Percentiles rank a stretch among this genome's conserved stretches.
Evolutionary conservation across 1,140 invertebrate species (phyloP).

Genomic region (Drosophila subobscura): DNA sequence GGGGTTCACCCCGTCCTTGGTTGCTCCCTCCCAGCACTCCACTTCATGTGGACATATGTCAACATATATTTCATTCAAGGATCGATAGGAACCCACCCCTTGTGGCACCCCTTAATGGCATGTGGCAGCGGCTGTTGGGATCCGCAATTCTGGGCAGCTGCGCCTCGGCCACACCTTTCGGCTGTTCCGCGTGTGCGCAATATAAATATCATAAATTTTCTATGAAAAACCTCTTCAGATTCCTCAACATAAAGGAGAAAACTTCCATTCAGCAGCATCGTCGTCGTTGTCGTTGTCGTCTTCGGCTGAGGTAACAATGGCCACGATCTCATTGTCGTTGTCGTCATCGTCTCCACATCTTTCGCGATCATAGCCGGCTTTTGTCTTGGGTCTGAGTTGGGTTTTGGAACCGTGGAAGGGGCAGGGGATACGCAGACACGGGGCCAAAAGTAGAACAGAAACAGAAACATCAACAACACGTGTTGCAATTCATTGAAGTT

Average conservation of each 20-base stretch:
- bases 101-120: conserved; percentile 50
- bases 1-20: neutral
- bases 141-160: conserved; percentile 67
- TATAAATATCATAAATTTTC: conserved; percentile 70
- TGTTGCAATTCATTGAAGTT: conserved; percentile 78
- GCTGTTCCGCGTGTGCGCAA: conserved; percentile 52
- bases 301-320: conserved; percentile 57
- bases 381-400: conserved; percentile 44
- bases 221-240: conserved; percentile 70
- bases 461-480: conserved; percentile 55
- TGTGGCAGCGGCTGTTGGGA: conserved; percentile 26
- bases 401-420: conserved; percentile 49
- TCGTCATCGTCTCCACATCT: conserved; percentile 57
- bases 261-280: conserved; percentile 62
- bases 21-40: conserved; percentile 13
- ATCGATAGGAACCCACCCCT: conserved; percentile 35
- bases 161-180: conserved; percentile 56
- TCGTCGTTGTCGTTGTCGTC: conserved; percentile 26
- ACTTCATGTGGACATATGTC: conserved; percentile 43
- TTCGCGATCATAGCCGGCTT: conserved; percentile 59
- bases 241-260: conserved; percentile 46
- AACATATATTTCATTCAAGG: conserved; percentile 45
- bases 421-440: neutral
- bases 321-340: conserved; percentile 45
- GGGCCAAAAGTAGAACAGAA: conserved; percentile 28